Evolutionary conservation across 2,797 vertebrate genomes (phyloP).

Genomic region (Neostethus bicornis): DNA sequence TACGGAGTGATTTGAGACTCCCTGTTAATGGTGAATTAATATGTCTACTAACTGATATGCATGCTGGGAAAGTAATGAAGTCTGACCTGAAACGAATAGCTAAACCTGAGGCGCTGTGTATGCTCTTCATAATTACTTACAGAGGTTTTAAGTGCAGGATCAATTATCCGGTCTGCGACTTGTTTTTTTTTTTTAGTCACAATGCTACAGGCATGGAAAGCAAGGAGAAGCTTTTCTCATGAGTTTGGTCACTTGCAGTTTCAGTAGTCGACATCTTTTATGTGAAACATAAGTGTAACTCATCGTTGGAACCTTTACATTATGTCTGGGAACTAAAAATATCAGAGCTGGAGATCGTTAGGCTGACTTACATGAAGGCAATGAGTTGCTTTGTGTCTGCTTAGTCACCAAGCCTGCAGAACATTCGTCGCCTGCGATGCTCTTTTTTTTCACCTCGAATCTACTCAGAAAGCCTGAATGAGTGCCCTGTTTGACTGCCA

Average conservation of each 20-base stretch:
- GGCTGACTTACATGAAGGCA: slow-evolving; percentile 28
- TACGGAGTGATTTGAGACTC: slow-evolving; percentile 5
- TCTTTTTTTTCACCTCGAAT: slow-evolving; percentile 73
- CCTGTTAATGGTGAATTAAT: slow-evolving; percentile 24
- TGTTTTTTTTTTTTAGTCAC: slow-evolving; percentile 36
- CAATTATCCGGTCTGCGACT: slow-evolving; percentile 30
- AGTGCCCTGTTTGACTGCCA: slow-evolving; percentile 72
- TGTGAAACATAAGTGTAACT: slow-evolving; percentile 14
- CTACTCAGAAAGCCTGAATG: slow-evolving; percentile 63
- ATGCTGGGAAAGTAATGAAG: slow-evolving; percentile 9
- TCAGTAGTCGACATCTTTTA: slow-evolving; percentile 30
- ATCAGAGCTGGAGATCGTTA: slow-evolving; percentile 17
- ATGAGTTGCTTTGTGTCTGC: slow-evolving; percentile 51
- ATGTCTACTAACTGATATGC: slow-evolving; percentile 1
- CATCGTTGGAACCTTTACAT: slow-evolving; percentile 8
- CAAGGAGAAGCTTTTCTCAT: slow-evolving; percentile 36
- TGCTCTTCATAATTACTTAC: slow-evolving; percentile 30
- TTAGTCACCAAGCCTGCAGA: slow-evolving; percentile 60
- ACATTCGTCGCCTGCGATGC: slow-evolving; percentile 66
- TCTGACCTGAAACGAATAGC: slow-evolving; percentile 11
- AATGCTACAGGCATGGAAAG: slow-evolving; percentile 25
- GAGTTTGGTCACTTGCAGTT: slow-evolving; percentile 27
- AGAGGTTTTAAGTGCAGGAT: slow-evolving; percentile 17
- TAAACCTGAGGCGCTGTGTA: slow-evolving; percentile 1
- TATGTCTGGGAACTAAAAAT: slow-evolving; percentile 6